Evolutionary conservation across 2,888 invertebrate genomes (phyloP).

Genomic region (Sisyra nigra): DNA sequence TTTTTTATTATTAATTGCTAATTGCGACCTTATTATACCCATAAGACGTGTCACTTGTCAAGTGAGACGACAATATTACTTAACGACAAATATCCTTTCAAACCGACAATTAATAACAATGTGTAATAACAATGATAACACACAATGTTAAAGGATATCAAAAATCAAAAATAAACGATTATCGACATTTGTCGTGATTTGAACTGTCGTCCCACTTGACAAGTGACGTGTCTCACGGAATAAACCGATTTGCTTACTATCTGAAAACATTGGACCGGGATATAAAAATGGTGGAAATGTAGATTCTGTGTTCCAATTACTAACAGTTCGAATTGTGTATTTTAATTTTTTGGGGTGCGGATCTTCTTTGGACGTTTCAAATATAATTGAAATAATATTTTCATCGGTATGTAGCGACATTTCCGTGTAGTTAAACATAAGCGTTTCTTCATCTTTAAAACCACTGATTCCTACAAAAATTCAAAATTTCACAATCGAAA

Average conservation of each 20-base stretch:
- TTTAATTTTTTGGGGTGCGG: constrained; percentile 19
- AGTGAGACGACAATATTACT: too few species aligned
- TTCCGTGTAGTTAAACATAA: constrained; percentile 1
- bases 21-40: neutral
- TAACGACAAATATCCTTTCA: too few species aligned
- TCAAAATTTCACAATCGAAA: neutral
- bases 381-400: neutral
- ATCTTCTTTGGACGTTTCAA: neutral
- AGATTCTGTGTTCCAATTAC: constrained; percentile 23
- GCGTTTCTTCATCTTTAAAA: neutral
- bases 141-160: too few species aligned
- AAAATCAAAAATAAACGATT: too few species aligned
- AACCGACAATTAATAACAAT: too few species aligned
- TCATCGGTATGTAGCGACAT: neutral
- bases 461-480: neutral
- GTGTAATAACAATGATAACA: too few species aligned
- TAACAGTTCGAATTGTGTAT: constrained; percentile 32
- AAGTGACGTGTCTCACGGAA: too few species aligned
- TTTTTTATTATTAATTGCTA: neutral
- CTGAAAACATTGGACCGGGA: constrained; percentile 19
- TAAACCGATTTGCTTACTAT: too few species aligned
- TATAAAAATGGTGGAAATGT: constrained; percentile 20
- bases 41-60: too few species aligned
- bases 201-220: too few species aligned
- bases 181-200: too few species aligned